phyloP scores from a whole-genome alignment of 2,888 invertebrate genomes.

The Platycnemis pennipes region DNA sequence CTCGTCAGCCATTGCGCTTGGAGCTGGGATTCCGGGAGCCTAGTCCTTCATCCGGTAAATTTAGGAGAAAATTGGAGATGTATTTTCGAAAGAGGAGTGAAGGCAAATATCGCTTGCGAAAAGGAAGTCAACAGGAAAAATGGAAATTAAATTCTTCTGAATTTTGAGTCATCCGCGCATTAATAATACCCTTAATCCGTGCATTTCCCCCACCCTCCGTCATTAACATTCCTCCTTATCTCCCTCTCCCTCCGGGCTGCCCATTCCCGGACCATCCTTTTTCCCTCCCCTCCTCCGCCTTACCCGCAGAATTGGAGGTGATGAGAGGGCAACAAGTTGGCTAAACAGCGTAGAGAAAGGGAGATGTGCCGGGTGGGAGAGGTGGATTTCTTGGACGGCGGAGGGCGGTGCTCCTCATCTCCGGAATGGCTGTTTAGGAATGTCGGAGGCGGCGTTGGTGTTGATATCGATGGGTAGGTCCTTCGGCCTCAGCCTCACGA shows the following conservation, averaged over 20 bases:
- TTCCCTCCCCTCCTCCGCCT: not conserved
- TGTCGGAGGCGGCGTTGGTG: not conserved
- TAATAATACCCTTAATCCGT: not conserved
- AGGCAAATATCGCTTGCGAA: too few relatives aligned
- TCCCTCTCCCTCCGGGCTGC: not conserved
- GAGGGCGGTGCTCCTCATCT: not conserved
- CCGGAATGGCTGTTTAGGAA: not conserved
- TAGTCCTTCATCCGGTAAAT: too few relatives aligned
- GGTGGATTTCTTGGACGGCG: not conserved
- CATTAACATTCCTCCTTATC: not conserved
- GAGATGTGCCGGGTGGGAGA: not conserved
- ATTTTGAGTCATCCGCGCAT: not conserved
- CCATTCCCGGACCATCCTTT: not conserved
- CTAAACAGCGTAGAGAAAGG: conserved; percentile 42
- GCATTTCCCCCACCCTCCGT: not conserved
- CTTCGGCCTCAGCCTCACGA: too few relatives aligned
- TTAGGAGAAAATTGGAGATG: too few relatives aligned
- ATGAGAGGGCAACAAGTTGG: conserved; percentile 61
- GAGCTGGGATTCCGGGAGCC: too few relatives aligned
- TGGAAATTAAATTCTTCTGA: not conserved
- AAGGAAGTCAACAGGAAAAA: not conserved
- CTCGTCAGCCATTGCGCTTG: too few relatives aligned
- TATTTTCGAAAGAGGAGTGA: too few relatives aligned
- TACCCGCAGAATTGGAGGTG: not conserved
- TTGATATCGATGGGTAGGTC: not conserved